A percentile compares a stretch with the other conserved stretches of the same genome.
phyloP scores from a whole-genome alignment of 2,888 invertebrate species.

The Ephialtes manifestator region DNA sequence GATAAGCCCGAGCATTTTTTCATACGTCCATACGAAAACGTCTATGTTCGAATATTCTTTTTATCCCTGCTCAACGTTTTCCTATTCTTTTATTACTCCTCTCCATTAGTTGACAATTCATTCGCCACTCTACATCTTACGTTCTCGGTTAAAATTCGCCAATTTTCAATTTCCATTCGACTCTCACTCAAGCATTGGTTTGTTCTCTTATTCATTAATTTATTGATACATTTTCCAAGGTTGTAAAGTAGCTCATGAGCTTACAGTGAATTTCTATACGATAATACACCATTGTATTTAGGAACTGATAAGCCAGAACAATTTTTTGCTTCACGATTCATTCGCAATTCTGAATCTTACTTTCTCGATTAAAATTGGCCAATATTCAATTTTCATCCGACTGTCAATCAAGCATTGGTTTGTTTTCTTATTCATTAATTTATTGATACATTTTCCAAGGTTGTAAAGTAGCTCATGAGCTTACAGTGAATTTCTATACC shows the following conservation, averaged over 20 bases:
- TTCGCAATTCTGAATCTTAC: neutral
- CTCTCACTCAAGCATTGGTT: neutral
- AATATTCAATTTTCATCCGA: constrained; percentile 7
- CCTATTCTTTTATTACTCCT: constrained; percentile 12
- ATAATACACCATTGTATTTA: constrained; percentile 36
- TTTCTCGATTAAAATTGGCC: constrained; percentile 18
- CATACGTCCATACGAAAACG: no score
- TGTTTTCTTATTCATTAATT: no score
- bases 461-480: neutral
- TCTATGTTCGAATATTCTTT: constrained; percentile 77
- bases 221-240: constrained; percentile 4
- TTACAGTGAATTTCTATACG: constrained; percentile 37
- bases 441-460: constrained; percentile 4
- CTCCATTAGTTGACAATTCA: constrained; percentile 21
- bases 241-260: neutral
- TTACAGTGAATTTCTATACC: constrained; percentile 38
- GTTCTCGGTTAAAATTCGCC: constrained; percentile 16
- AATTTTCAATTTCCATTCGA: constrained; percentile 11
- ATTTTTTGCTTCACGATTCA: constrained; percentile 23
- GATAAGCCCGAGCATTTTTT: no score
- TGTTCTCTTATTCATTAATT: no score
- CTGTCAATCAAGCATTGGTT: neutral
- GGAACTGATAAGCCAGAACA: no score
- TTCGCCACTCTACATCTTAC: neutral
- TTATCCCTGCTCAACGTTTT: constrained; percentile 45